phyloP scores from a whole-genome alignment of 2,888 invertebrate genomes.

The Drosophila cognata region DNA sequence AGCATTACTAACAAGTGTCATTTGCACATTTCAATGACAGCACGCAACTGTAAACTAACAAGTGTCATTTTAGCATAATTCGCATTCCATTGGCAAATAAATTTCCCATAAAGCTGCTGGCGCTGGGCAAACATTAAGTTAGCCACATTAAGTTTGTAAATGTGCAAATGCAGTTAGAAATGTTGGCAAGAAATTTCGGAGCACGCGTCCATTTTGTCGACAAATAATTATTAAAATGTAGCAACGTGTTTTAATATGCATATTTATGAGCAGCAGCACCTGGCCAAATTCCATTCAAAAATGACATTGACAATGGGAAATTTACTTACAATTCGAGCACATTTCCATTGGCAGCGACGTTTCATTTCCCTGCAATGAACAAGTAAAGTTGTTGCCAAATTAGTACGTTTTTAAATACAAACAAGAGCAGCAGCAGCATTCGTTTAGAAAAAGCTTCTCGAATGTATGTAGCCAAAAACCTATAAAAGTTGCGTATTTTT shows the following conservation, averaged over 20 bases:
- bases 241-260: slow-evolving; percentile 35
- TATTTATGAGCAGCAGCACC: slow-evolving; percentile 45
- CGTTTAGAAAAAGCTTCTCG: slow-evolving; percentile 13
- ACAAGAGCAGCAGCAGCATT: slow-evolving; percentile 3
- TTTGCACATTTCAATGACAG: slow-evolving; percentile 2
- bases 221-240: slow-evolving; percentile 5
- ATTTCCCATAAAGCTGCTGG: slow-evolving; percentile 17
- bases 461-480: slow-evolving; percentile 17
- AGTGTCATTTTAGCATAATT: slow-evolving; percentile 43
- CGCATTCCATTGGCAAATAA: slow-evolving; percentile 29
- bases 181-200: neutral
- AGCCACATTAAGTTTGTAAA: slow-evolving; percentile 13
- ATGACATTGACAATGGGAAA: slow-evolving; percentile 46
- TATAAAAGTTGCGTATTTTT: slow-evolving; percentile 51
- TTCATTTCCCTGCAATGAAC: slow-evolving; percentile 63
- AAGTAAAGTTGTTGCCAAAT: slow-evolving; percentile 11
- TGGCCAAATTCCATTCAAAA: slow-evolving; percentile 49
- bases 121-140: slow-evolving; percentile 37
- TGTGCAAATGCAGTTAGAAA: slow-evolving; percentile 7
- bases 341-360: slow-evolving; percentile 71
- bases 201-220: slow-evolving; percentile 5
- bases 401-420: slow-evolving; percentile 6
- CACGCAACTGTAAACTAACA: slow-evolving; percentile 21
- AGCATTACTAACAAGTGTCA: slow-evolving; percentile 30
- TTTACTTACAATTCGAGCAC: slow-evolving; percentile 68